These are phyloP conservation scores for Bombylius discolor DNA, from an alignment of 2,888 invertebrate species.

Conservation along the genomic window DNA sequence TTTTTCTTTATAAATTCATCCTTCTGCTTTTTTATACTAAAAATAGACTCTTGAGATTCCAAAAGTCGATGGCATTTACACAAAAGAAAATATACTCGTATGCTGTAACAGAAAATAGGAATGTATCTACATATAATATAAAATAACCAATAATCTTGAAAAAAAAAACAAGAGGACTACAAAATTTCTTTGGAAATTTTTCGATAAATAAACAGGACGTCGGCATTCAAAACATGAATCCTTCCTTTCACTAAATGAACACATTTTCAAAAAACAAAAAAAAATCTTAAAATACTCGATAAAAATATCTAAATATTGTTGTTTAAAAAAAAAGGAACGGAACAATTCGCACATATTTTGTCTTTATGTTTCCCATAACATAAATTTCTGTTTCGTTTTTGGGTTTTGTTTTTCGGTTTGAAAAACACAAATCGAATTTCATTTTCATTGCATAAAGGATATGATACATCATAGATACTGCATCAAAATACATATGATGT, in stretches of 20 bases:
- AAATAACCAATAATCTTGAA: too few species aligned
- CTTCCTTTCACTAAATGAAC: background rate
- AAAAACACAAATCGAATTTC: background rate
- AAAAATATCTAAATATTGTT: background rate
- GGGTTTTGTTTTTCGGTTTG: too few species aligned
- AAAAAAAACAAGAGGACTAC: too few species aligned
- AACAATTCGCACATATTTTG: background rate
- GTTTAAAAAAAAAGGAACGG: background rate
- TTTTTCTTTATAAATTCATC: background rate
- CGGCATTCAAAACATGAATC: conserved; percentile 1
- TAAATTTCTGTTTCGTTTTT: background rate
- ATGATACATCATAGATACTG: too few species aligned
- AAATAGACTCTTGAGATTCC: background rate
- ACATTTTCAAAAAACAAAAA: background rate
- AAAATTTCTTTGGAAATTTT: background rate
- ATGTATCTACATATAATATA: too few species aligned
- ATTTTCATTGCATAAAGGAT: too few species aligned
- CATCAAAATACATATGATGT: too few species aligned
- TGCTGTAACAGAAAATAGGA: too few species aligned
- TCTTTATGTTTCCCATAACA: background rate
- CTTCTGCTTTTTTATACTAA: background rate
- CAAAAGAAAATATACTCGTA: too few species aligned
- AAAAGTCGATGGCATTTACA: background rate
- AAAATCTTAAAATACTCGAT: too few species aligned
- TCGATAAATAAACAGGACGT: background rate